Evolutionary conservation across 2,797 vertebrate genomes (phyloP).

Genomic region (Furcifer pardalis): DNA sequence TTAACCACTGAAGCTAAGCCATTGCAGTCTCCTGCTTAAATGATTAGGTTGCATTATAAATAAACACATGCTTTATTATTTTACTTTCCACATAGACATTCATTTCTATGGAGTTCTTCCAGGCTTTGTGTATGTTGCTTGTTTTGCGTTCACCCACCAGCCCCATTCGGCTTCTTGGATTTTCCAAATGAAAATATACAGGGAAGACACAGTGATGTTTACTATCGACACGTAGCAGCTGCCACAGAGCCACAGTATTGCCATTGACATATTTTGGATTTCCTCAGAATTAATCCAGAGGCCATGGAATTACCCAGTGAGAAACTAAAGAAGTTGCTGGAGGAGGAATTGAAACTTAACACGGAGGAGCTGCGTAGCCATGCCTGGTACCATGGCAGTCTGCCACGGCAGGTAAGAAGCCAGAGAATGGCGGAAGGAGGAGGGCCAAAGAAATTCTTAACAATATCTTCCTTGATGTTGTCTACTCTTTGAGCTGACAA

Average conservation of each 20-base stretch:
- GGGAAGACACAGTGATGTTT: too few species aligned
- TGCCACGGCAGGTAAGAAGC: conserved; percentile 80
- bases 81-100: too few species aligned
- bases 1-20: too few species aligned
- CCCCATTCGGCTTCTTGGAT: too few species aligned
- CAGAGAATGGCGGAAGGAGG: background rate
- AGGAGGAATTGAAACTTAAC: conserved; percentile 84
- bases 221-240: too few species aligned
- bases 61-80: too few species aligned
- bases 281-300: background rate
- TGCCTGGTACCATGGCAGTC: conserved; percentile 85
- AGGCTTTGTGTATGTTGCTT: background rate
- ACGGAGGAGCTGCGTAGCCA: conserved; percentile 82
- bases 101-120: too few species aligned
- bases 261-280: background rate
- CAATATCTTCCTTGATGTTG: background rate
- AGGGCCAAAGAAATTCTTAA: background rate
- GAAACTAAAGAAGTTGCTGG: conserved; percentile 83
- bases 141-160: too few species aligned
- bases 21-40: too few species aligned
- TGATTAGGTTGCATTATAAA: too few species aligned
- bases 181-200: background rate
- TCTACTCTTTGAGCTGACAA: background rate
- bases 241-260: background rate
- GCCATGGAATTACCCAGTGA: conserved; percentile 15